phyloP scores from a whole-genome alignment of 2,888 invertebrate species.

The Drosophila melanocephala region DNA sequence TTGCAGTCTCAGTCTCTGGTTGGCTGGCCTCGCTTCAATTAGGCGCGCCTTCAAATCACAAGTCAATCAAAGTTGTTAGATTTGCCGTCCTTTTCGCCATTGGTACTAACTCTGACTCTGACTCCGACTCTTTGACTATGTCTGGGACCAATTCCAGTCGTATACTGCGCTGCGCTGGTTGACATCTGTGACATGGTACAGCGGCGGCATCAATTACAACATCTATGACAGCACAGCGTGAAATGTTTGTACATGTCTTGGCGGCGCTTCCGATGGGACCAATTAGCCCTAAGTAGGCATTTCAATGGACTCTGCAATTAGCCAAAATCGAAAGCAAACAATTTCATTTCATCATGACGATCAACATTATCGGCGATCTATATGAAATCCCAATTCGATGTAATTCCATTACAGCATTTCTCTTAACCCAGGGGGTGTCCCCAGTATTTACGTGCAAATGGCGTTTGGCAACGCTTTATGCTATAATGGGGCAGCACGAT shows the following conservation, averaged over 20 bases:
- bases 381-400: slow-evolving; percentile 43
- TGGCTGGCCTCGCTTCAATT: slow-evolving; percentile 79
- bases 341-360: slow-evolving; percentile 71
- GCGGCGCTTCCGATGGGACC: slow-evolving; percentile 82
- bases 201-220: slow-evolving; percentile 84
- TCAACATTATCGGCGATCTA: slow-evolving; percentile 25
- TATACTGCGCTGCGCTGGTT: slow-evolving; percentile 50
- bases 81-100: slow-evolving; percentile 67
- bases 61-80: slow-evolving; percentile 84
- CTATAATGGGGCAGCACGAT: slow-evolving; percentile 62
- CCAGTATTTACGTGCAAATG: slow-evolving; percentile 71
- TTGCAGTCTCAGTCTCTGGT: slow-evolving; percentile 28
- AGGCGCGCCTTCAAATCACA: slow-evolving; percentile 84
- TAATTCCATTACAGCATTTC: slow-evolving; percentile 27
- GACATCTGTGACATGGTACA: slow-evolving; percentile 79
- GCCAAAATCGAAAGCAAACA: slow-evolving; percentile 80
- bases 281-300: slow-evolving; percentile 80
- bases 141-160: slow-evolving; percentile 28
- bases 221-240: slow-evolving; percentile 84
- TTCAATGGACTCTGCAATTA: slow-evolving; percentile 79
- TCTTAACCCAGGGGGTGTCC: slow-evolving; percentile 54
- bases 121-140: neutral
- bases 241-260: slow-evolving; percentile 82
- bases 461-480: slow-evolving; percentile 75
- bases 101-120: slow-evolving; percentile 11